Evolutionary conservation across 2,888 invertebrate species (phyloP).

Genomic region (Frankliniella intonsa): DNA sequence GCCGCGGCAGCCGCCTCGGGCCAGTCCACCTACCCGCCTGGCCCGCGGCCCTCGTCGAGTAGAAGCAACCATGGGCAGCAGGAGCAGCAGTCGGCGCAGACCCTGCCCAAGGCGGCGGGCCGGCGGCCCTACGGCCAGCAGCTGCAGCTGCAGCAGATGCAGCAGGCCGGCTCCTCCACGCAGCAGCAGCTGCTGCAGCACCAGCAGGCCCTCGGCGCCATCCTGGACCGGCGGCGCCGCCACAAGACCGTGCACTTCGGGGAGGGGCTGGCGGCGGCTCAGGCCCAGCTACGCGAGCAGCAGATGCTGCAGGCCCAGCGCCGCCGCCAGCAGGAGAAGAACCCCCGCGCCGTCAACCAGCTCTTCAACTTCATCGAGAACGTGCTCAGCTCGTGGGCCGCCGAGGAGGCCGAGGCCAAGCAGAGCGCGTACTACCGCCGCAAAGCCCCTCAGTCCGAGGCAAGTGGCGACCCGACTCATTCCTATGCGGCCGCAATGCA

Average conservation of each 20-base stretch:
- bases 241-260: slow-evolving; percentile 77
- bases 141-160: slow-evolving; percentile 32
- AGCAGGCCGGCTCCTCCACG: slow-evolving; percentile 25
- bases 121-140: slow-evolving; percentile 23
- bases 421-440: slow-evolving; percentile 27
- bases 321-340: slow-evolving; percentile 55
- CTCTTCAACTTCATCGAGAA: slow-evolving; percentile 76
- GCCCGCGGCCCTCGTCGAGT: background rate
- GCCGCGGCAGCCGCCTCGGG: background rate
- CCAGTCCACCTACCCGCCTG: background rate
- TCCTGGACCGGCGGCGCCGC: slow-evolving; percentile 63
- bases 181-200: slow-evolving; percentile 32
- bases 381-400: slow-evolving; percentile 73
- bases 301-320: slow-evolving; percentile 28
- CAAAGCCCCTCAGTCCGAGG: background rate
- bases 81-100: slow-evolving; percentile 9
- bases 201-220: slow-evolving; percentile 40
- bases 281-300: slow-evolving; percentile 30
- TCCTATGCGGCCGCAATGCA: too few relatives aligned
- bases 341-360: slow-evolving; percentile 57
- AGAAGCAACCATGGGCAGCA: slow-evolving; percentile 29
- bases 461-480: background rate
- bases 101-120: slow-evolving; percentile 5
- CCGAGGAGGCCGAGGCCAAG: slow-evolving; percentile 54
- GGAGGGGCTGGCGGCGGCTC: slow-evolving; percentile 58